Base-by-base conservation (phyloP, 1,140 invertebrate species). In the Microplitis demolitor region DNA sequence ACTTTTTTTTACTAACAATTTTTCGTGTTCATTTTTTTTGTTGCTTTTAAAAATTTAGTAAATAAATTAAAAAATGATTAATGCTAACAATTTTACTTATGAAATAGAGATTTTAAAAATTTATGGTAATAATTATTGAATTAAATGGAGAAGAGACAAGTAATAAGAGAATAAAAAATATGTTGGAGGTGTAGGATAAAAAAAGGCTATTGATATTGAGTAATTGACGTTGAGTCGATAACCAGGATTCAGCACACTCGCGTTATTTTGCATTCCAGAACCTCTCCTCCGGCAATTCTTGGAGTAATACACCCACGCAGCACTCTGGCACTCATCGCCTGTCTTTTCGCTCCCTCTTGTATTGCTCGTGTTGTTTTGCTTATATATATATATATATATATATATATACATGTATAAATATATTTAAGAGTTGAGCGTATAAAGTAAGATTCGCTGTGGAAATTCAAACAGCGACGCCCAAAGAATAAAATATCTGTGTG, bases 141-240 rank as follows among this genome's bases (percentile, higher is more conserved):
- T 13, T 37, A 50, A 24, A 66, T 8, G 50, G 37, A 39, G 16
- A 66, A 24, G 45, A 66, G 50, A 24, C 9, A 13, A 35, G 33
- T 6, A 63, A 63, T 54, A 54, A 54, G n/a, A 54, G n/a, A 13
- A n/a, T 13, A 54, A 14, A 54, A 54, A 13, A 54, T 5, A 14
- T 5, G 16, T 14, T 14, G 9, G 13, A 50, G 16, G 53, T 13
- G n/a, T 3, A 16, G 16, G 16, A 54, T 54, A 54, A 58, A 58
- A 58, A 58, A 24, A 58, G 6, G 11, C 39, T 6, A 58, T 45
- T 50, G 63, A 45, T 66, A 66, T 66, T 51, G 63, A 45, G 63
- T 66, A 66, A 66, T 66, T 66, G 63, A 66, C 45, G 63, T 66
- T 51, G 63, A 45, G 63, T 16, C 63, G 63, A 45, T 45, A 45